These are phyloP conservation scores for Chydorus sphaericus DNA, from an alignment of 2,888 invertebrate genomes.

Conservation along the genomic window DNA sequence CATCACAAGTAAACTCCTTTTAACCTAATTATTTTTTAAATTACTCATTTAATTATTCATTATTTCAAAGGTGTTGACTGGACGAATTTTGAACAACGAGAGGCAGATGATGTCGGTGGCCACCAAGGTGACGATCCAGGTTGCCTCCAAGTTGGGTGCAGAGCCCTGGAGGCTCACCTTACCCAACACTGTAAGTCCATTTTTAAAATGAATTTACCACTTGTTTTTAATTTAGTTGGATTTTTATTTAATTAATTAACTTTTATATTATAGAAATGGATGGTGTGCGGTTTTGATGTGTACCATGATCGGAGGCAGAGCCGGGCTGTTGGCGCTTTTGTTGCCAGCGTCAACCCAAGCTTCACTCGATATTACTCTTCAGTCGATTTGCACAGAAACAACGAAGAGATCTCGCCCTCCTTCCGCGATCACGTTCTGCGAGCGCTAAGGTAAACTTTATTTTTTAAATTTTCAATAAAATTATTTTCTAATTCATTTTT, in stretches of 20 bases:
- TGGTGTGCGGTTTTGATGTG: constrained; percentile 48
- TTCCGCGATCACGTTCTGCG: not conserved
- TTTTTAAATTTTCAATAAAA: not conserved
- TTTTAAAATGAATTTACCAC: not conserved
- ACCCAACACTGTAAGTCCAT: constrained; percentile 35
- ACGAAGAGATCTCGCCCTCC: constrained; percentile 50
- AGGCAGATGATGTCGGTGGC: constrained; percentile 59
- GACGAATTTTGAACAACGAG: constrained; percentile 37
- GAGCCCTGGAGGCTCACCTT: constrained; percentile 68
- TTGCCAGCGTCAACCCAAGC: constrained; percentile 45
- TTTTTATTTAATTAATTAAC: not conserved
- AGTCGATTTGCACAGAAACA: constrained; percentile 52
- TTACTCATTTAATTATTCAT: too few species aligned
- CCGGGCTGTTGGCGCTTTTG: constrained; percentile 54
- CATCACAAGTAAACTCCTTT: not conserved
- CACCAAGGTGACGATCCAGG: constrained; percentile 82
- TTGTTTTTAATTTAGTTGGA: too few species aligned
- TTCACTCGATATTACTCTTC: constrained; percentile 56
- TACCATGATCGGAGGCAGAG: constrained; percentile 59
- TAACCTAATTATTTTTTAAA: not conserved
- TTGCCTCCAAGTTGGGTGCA: constrained; percentile 68
- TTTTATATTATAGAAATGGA: constrained; percentile 20
- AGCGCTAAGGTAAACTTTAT: not conserved
- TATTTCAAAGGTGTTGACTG: constrained; percentile 32
- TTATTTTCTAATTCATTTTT: not conserved